phyloP scores from a whole-genome alignment of 53 echinoderm and acorn worm genomes.

The Holothuria leucospilota region DNA sequence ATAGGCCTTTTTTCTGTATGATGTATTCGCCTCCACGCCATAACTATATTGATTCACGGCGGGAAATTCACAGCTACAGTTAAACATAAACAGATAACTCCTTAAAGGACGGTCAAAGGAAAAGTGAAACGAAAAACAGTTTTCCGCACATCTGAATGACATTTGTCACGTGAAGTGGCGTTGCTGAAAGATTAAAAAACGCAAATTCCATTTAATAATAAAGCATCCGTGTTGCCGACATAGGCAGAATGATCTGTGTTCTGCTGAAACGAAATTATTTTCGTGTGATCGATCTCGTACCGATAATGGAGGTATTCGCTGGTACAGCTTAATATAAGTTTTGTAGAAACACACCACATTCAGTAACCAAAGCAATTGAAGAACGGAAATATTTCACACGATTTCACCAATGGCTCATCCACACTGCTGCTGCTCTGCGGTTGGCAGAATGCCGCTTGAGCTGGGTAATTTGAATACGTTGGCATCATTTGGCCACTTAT shows the following conservation, averaged over 20 bases:
- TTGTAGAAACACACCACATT: conserved; percentile 1
- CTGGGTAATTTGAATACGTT: neutral
- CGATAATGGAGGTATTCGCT: neutral
- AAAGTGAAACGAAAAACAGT: too few species aligned
- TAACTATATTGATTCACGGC: too few species aligned
- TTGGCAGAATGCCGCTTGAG: neutral
- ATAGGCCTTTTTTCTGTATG: too few species aligned
- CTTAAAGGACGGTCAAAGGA: too few species aligned
- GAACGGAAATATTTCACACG: neutral
- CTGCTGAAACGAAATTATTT: neutral
- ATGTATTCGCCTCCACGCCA: too few species aligned
- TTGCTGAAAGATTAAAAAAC: neutral
- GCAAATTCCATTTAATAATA: neutral
- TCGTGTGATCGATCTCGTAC: neutral
- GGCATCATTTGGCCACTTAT: neutral
- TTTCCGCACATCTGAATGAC: neutral
- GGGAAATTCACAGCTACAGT: too few species aligned
- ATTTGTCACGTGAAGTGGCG: neutral
- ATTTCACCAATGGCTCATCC: neutral
- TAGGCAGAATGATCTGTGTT: neutral
- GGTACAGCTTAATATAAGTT: conserved; percentile 4
- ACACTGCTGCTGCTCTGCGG: neutral
- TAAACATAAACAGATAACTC: too few species aligned
- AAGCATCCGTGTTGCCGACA: conserved; percentile 13
- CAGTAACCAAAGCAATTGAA: conserved; percentile 11